Conservation (phyloP, 2,888 invertebrate species). For the Torymus tubicola region DNA sequence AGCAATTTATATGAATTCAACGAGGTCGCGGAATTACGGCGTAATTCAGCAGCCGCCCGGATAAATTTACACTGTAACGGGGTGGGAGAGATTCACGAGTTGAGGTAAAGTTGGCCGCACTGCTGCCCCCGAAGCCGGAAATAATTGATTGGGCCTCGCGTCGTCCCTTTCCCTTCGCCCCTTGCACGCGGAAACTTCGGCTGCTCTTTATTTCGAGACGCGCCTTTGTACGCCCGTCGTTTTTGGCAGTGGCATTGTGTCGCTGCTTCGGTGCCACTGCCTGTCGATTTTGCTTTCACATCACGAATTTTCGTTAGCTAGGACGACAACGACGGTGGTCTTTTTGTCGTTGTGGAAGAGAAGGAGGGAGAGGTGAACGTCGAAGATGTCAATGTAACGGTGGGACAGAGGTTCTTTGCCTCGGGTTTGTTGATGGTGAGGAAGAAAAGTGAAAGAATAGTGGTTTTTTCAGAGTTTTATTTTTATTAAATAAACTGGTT, state of each 20-base stretch:
- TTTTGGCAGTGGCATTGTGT: conserved; percentile 24
- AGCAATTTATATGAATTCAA: conserved; percentile 40
- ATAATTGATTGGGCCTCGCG: conserved; percentile 42
- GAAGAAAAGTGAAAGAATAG: too few relatives aligned
- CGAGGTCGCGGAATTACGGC: conserved; percentile 12
- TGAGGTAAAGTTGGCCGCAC: conserved; percentile 2
- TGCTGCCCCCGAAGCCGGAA: conserved; percentile 31
- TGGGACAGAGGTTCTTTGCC: too few relatives aligned
- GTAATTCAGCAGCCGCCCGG: conserved; percentile 21
- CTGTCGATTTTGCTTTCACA: conserved; percentile 15
- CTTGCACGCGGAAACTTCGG: too few relatives aligned
- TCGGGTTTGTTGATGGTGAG: too few relatives aligned
- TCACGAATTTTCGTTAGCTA: conserved; percentile 32
- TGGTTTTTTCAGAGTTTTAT: too few relatives aligned
- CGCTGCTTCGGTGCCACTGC: neutral
- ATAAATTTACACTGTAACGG: conserved; percentile 27
- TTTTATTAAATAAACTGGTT: too few relatives aligned
- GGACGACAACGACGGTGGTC: too few relatives aligned
- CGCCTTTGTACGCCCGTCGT: neutral
- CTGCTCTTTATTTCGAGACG: neutral
- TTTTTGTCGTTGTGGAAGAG: too few relatives aligned
- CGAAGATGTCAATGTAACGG: too few relatives aligned
- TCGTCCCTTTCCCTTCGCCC: neutral
- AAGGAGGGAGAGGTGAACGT: too few relatives aligned
- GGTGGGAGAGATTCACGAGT: neutral